Evolutionary conservation across 2,797 vertebrate genomes (phyloP), one percentile per base, ranked within the genome.

Genomic region (Gambelia wislizenii): DNA sequence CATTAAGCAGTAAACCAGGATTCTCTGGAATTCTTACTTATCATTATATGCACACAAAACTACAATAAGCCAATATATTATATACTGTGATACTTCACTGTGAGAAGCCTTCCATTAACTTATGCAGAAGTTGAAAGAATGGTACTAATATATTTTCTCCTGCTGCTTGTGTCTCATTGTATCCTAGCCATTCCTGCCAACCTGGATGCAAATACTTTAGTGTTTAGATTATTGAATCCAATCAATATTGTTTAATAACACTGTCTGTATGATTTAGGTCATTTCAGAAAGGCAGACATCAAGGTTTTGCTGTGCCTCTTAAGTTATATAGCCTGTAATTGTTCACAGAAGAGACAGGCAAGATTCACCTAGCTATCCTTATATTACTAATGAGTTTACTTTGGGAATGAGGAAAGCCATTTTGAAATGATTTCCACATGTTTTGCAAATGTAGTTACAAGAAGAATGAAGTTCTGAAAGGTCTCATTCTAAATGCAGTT

Each of bases 221-320:
- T 56, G 20, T 18, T 84, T 81, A 16, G 79, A 64, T 9, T 18
- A 47, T 87, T 86, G 22, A 72, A 82, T 18, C 10, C 30, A 85
- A 75, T 72, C 33, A 72, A n/a, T 80, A 82, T 47, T 69, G 25
- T 84, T 90, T 91, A 33, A 90, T 80, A 84, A 87, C 30, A 33
- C 1, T 47, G 4, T 77, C 8, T 16, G 54, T 61, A 70, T 39
- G 0, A 83, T 61, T 82, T 90, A 76, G 25, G 9, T 33, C 33
- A n/a, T 86, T 76, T 76, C 77, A 30, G 8, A 64, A 81, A 90
- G 33, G 52, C 30, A 84, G 25, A 4, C 12, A 75, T 89, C 75
- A 89, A 25, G 86, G 59, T n/a, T 74, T 3, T 72, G 67, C 12
- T 86, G 76, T 2, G 2, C 54, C 54, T 81, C 52, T 6, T 52